Base-by-base conservation (phyloP, 2,797 vertebrate species). In the Phaenicophaeus curvirostris region DNA sequence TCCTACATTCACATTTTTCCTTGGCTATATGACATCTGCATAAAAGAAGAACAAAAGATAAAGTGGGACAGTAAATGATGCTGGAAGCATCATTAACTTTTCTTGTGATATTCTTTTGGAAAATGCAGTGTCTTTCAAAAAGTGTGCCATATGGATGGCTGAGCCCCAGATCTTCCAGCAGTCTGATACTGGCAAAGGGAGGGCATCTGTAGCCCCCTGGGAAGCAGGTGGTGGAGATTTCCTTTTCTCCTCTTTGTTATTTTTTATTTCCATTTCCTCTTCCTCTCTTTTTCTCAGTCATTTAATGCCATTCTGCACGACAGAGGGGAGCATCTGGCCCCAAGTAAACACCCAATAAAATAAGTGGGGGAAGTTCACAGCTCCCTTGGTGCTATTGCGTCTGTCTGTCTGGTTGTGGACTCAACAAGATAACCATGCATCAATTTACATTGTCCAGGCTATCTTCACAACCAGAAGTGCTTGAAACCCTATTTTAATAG, bases 401-500 rank as follows among this genome's bases (percentile, higher is more conserved):
- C 97, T 93, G 82, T 87, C 87, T 92, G 93, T 93, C 93, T 97
- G 93, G 76, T 82, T 86, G 90, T 65, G 74, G 68, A 82, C 77
- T 80, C 85, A 88, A 87, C 90, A 96, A 95, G 95, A 95, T 93
- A 96, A 93, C 92, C 87, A 85, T 91, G 94, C 93, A 89, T 94
- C 95, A 86, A 58, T 95, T 96, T 91, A 96, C 91, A 95, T 95
- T 96, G 91, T 94, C 94, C 91, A 96, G 94, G 85, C 91, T 96
- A 95, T 95, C 95, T 95, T 92, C 89, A 81, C 90, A 75, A 93
- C 80, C 95, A 94, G 86, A 94, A 95, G 93, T 91, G 87, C 93
- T 93, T 66, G 75, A 93, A 96, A 90, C 92, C 89, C 94, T 90
- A 89, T 93, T 96, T 97, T 95, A 93, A 94, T 95, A 90, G 94